Base-by-base conservation (phyloP, 2,888 invertebrate genomes). In the Ophonus ardosiacus region DNA sequence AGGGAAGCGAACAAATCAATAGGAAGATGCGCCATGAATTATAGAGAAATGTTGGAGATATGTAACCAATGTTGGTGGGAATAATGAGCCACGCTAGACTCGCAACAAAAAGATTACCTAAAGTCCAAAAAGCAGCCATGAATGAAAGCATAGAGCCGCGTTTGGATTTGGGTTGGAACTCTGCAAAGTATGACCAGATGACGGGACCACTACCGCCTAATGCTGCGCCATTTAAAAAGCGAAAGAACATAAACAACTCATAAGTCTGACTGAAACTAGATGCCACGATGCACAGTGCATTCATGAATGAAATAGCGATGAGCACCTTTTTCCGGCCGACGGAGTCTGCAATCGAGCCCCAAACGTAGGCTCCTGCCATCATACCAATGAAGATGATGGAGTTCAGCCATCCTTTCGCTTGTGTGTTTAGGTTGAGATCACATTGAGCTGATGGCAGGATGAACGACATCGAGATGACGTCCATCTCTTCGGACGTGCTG, bases 91-190 rank as follows among this genome's bases (percentile, higher is more conserved):
- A 95, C 86, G 95, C 95, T 87, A 95, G 91, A 90, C 98, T 97
- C 88, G 98, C 98, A 85, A 98, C 98, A 90, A 98, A 96, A 87
- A 98, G 93, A 91, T 98, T 98, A 87, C 98, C 98, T 88, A 97
- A 94, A 85, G 98, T 98, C 98, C 98, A 98, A 92, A 98, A 98
- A 81, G 97, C 97, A 85, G 98, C 98, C 96, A 98, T 96, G 90
- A 97, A 96, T 88, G 97, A 97, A 88, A 98, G 93, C 97, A 98
- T 98, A 81, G 97, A 96, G 80, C 98, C 98, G 88, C 98, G 94
- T 90, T 96, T 97, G 88, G 95, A 93, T 92, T 97, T 97, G 85
- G 98, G 97, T 92, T 98, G 98, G 91, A 98, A 98, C 92, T 98
- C 98, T 86, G 97, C 97, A 91, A 97, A 98, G 92, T 98, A 98